Conservation (phyloP, 37 sponge, comb jelly and placozoan species). For the Ephydatia muelleri region DNA sequence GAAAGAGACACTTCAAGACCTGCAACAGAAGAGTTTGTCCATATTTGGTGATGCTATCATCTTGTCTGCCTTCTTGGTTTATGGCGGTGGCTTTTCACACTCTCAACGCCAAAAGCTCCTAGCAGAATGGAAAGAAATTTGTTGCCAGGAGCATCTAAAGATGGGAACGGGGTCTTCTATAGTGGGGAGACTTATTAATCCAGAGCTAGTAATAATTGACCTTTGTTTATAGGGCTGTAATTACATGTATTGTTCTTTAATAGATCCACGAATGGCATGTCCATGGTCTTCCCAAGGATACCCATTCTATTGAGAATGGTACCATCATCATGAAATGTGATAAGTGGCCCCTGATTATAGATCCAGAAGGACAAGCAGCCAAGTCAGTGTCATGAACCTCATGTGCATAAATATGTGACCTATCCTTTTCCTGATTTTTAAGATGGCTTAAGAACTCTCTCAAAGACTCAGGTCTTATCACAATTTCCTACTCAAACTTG, state of each 20-base stretch:
- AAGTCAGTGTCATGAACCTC: conserved; percentile 18
- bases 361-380: conserved; percentile 70
- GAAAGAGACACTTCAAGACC: conserved; percentile 31
- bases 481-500: conserved; percentile 18
- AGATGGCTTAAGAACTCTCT: conserved; percentile 34
- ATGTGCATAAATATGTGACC: not conserved
- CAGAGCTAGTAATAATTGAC: not conserved
- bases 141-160: conserved; percentile 33
- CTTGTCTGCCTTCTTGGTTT: conserved; percentile 49
- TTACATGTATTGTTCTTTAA: not conserved
- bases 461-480: conserved; percentile 18
- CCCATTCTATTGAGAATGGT: conserved; percentile 61
- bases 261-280: conserved; percentile 66
- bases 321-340: conserved; percentile 38
- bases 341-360: conserved; percentile 68
- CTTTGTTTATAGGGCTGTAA: not conserved
- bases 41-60: conserved; percentile 63
- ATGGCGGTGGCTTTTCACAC: conserved; percentile 65
- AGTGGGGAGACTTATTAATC: not conserved
- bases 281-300: conserved; percentile 65
- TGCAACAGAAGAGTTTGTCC: conserved; percentile 33
- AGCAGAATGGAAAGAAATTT: conserved; percentile 62
- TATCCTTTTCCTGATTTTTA: not conserved
- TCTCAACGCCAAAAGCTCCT: conserved; percentile 40
- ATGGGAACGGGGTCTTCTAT: conserved; percentile 9